phyloP scores from a whole-genome alignment of 2,888 invertebrate genomes.

The Tetrapedia diversipes region DNA sequence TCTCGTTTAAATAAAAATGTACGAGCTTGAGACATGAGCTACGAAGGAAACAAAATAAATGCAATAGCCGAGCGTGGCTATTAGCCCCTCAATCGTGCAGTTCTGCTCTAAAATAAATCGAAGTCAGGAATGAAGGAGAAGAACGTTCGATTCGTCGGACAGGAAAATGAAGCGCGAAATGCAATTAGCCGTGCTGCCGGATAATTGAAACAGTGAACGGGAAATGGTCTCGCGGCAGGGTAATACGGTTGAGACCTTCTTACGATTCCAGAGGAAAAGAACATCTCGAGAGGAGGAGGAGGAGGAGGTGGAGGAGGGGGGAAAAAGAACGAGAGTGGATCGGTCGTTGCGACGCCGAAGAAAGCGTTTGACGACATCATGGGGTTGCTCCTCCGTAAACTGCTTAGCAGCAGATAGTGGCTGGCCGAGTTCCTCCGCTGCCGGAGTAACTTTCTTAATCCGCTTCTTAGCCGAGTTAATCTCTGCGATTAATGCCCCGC shows the following conservation, averaged over 20 bases:
- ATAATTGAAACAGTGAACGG: slow-evolving; percentile 55
- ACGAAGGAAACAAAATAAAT: too few relatives aligned
- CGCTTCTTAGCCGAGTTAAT: slow-evolving; percentile 73
- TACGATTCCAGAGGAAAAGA: slow-evolving; percentile 39
- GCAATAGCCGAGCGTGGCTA: too few relatives aligned
- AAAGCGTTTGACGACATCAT: slow-evolving; percentile 60
- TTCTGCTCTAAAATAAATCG: too few relatives aligned
- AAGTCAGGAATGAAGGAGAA: background rate
- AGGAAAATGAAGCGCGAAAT: slow-evolving; percentile 47
- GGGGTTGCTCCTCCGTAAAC: slow-evolving; percentile 63
- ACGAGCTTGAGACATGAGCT: too few relatives aligned
- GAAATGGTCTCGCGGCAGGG: slow-evolving; percentile 42
- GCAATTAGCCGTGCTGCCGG: slow-evolving; percentile 47
- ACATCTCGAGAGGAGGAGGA: slow-evolving; percentile 30
- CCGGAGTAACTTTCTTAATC: slow-evolving; percentile 72
- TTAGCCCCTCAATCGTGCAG: too few relatives aligned
- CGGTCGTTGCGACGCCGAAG: slow-evolving; percentile 26
- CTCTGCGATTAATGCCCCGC: slow-evolving; percentile 74
- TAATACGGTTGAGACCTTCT: slow-evolving; percentile 52
- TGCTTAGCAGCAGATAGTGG: slow-evolving; percentile 63
- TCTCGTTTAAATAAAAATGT: too few relatives aligned
- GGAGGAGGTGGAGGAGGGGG: background rate
- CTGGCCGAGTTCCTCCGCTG: slow-evolving; percentile 57
- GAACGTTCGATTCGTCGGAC: slow-evolving; percentile 13
- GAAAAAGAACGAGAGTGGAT: background rate